A percentile compares a stretch with the other conserved stretches of the same genome.
Conservation (phyloP, 2,113 vertebrate genomes). For the Python bivittatus region DNA sequence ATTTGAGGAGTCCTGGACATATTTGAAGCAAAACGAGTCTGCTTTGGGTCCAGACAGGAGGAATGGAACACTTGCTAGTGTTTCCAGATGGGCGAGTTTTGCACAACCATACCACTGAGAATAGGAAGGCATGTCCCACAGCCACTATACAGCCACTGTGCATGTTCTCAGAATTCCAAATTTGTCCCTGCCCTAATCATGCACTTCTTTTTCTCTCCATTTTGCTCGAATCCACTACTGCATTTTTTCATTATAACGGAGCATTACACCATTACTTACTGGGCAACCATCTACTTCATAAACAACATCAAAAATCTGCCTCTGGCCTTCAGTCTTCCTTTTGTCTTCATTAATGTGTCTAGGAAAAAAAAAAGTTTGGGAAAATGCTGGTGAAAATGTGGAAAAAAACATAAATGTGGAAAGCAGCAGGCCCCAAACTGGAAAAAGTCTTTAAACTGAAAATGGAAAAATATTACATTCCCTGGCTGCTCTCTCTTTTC, state of each 20-base stretch:
- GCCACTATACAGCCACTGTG: not conserved
- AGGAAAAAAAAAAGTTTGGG: constrained; percentile 22
- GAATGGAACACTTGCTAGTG: not conserved
- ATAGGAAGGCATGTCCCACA: not conserved
- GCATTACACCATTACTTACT: constrained; percentile 77
- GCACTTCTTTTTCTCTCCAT: not conserved
- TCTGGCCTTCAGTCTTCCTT: constrained; percentile 97
- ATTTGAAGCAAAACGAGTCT: not conserved
- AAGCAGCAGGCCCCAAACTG: not conserved
- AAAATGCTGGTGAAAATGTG: not conserved
- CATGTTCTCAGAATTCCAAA: not conserved
- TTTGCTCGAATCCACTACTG: not conserved
- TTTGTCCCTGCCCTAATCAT: no score
- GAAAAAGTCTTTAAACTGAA: not conserved
- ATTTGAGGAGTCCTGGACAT: not conserved
- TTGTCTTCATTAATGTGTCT: constrained; percentile 99
- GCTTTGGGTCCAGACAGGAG: not conserved
- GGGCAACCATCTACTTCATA: constrained; percentile 98
- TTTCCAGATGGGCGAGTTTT: not conserved
- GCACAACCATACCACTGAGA: not conserved
- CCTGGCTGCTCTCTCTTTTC: not conserved
- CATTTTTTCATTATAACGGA: not conserved
- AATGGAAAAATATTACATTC: not conserved
- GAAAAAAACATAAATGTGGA: not conserved
- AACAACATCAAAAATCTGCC: constrained; percentile 97